phyloP scores from a whole-genome alignment of 2,797 vertebrate genomes.

The Fistularia commersonii region DNA sequence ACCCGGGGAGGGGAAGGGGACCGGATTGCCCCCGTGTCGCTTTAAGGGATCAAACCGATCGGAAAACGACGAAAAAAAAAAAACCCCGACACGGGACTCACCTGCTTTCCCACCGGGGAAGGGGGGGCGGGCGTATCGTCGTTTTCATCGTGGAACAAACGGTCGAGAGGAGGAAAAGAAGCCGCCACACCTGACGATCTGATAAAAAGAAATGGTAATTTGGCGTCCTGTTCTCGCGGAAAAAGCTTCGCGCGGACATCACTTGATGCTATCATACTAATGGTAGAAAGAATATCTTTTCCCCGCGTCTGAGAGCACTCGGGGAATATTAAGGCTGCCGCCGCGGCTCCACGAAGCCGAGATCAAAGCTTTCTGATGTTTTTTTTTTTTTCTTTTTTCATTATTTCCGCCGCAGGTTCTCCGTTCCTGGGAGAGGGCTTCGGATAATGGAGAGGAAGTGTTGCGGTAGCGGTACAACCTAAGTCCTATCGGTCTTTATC shows the following conservation, averaged over 20 bases:
- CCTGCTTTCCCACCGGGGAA: too few species aligned
- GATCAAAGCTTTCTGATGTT: constrained; percentile 45
- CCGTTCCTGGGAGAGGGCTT: constrained; percentile 14
- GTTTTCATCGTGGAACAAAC: too few species aligned
- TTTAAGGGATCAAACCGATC: too few species aligned
- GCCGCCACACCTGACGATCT: constrained; percentile 15
- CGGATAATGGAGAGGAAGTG: too few species aligned
- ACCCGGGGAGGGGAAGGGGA: too few species aligned
- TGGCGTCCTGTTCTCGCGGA: constrained; percentile 19
- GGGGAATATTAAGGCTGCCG: constrained; percentile 37
- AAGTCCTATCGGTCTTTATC: too few species aligned
- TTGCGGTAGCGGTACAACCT: too few species aligned
- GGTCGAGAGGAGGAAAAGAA: background rate
- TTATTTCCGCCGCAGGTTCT: constrained; percentile 33
- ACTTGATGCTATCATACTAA: constrained; percentile 36
- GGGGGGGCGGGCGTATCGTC: too few species aligned
- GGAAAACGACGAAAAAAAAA: too few species aligned
- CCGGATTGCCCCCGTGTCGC: too few species aligned
- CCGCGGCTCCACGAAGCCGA: constrained; percentile 16
- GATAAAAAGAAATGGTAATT: constrained; percentile 35
- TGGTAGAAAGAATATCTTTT: constrained; percentile 10
- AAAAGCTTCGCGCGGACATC: constrained; percentile 21
- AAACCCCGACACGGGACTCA: too few species aligned
- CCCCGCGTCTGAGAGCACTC: constrained; percentile 24
- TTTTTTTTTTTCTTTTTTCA: too few species aligned